These are phyloP conservation scores for Parazoanthus swiftii DNA, from an alignment of 92 coral and sea anemone genomes.

Conservation along the genomic window DNA sequence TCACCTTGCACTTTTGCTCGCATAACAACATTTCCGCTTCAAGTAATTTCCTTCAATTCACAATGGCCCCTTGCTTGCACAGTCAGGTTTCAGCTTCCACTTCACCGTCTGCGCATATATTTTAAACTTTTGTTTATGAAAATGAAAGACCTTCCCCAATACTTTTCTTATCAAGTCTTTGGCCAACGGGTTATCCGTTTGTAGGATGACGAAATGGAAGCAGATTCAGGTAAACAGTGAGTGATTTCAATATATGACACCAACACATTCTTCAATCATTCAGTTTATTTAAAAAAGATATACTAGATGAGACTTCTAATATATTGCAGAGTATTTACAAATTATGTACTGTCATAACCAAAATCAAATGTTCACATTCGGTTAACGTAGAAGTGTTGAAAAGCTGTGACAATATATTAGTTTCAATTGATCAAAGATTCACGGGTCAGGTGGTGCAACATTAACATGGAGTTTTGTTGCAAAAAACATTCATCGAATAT, in stretches of 20 bases:
- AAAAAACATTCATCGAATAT: neutral
- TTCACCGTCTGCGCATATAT: no score
- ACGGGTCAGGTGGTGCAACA: neutral
- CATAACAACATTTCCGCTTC: no score
- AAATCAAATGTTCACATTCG: neutral
- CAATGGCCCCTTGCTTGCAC: no score
- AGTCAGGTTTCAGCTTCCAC: no score
- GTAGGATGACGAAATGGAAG: no score
- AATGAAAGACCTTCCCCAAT: no score
- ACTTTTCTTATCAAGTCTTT: no score
- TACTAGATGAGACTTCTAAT: neutral
- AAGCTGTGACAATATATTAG: neutral
- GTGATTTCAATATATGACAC: neutral
- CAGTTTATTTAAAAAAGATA: neutral
- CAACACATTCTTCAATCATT: neutral
- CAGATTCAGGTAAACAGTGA: neutral
- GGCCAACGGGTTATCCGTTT: no score
- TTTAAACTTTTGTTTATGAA: no score
- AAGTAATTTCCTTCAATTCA: no score
- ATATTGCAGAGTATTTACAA: neutral
- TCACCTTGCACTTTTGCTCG: no score
- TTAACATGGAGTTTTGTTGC: no score
- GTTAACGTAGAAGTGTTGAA: neutral
- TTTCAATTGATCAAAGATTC: neutral
- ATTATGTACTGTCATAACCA: neutral